Conservation (phyloP, 2,113 vertebrate genomes). For the Marmota monax region DNA sequence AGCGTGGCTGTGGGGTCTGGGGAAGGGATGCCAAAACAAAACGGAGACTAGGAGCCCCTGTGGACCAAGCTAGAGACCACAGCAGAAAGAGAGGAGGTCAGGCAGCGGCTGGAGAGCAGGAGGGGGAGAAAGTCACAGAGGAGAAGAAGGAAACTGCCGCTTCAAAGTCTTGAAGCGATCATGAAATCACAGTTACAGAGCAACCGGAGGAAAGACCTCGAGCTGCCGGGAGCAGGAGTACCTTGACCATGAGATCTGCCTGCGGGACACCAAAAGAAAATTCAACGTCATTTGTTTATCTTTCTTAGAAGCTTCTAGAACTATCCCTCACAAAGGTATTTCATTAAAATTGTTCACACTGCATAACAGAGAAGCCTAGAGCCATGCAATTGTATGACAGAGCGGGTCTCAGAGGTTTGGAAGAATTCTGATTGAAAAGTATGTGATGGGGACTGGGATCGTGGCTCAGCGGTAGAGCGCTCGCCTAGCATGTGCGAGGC, state of each 20-base stretch:
- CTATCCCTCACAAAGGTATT: no score
- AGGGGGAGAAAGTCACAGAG: not conserved
- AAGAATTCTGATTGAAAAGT: not conserved
- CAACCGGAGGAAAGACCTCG: accelerated
- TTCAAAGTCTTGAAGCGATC: not conserved
- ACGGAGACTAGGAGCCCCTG: not conserved
- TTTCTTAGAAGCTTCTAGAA: not conserved
- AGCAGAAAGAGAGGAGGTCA: not conserved
- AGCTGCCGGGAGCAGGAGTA: not conserved
- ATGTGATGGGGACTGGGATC: no score
- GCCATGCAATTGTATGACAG: not conserved
- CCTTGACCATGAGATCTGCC: no score
- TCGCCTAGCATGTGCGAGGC: no score
- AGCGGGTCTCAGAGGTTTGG: not conserved
- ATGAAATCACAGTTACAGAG: not conserved
- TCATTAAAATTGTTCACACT: not conserved
- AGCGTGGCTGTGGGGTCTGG: not conserved
- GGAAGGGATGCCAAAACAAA: not conserved
- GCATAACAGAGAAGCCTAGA: not conserved
- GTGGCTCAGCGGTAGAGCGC: no score
- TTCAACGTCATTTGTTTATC: not conserved
- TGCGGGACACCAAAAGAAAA: not conserved
- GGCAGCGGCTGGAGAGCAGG: no score
- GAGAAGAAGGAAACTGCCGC: not conserved
- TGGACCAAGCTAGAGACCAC: not conserved